phyloP scores from a whole-genome alignment of 2,888 invertebrate genomes.

The Drosophila bunnanda region DNA sequence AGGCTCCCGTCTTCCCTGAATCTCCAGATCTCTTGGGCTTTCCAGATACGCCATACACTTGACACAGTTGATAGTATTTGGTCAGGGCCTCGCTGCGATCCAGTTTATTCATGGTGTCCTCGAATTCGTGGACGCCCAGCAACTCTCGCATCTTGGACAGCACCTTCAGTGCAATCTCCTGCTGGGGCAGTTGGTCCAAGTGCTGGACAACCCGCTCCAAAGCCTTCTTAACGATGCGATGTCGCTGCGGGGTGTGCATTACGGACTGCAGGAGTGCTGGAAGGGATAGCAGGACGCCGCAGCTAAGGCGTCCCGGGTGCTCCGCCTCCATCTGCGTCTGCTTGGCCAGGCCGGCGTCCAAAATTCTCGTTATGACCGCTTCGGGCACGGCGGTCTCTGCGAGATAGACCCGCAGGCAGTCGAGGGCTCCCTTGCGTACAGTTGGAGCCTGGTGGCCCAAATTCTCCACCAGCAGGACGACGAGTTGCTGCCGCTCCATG shows the following conservation, averaged over 20 bases:
- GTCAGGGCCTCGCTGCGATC: conserved; percentile 84
- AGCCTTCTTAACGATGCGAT: conserved; percentile 85
- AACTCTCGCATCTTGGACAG: conserved; percentile 89
- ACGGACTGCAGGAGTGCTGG: conserved; percentile 87
- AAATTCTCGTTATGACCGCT: conserved; percentile 87
- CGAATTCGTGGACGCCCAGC: conserved; percentile 88
- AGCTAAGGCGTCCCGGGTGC: conserved; percentile 87
- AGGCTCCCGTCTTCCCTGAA: conserved; percentile 57
- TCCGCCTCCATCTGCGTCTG: conserved; percentile 74
- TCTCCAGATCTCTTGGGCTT: conserved; percentile 18
- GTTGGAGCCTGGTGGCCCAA: conserved; percentile 92
- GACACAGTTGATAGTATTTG: conserved; percentile 87
- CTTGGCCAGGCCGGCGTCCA: conserved; percentile 87
- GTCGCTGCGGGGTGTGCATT: conserved; percentile 85
- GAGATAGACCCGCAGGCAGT: conserved; percentile 90
- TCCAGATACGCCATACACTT: conserved; percentile 86
- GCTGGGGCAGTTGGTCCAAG: conserved; percentile 87
- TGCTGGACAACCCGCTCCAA: conserved; percentile 86
- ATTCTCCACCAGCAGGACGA: conserved; percentile 90
- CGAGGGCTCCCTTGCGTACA: conserved; percentile 91
- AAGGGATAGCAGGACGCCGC: conserved; percentile 88
- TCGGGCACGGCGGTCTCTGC: conserved; percentile 89
- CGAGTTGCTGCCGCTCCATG: conserved; percentile 86
- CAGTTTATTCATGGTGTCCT: conserved; percentile 85
- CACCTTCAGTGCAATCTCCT: conserved; percentile 89